A percentile compares a stretch with the other conserved stretches of the same genome.
Conservation (phyloP, 1,140 invertebrate species). For the Acromyrmex charruanus region DNA sequence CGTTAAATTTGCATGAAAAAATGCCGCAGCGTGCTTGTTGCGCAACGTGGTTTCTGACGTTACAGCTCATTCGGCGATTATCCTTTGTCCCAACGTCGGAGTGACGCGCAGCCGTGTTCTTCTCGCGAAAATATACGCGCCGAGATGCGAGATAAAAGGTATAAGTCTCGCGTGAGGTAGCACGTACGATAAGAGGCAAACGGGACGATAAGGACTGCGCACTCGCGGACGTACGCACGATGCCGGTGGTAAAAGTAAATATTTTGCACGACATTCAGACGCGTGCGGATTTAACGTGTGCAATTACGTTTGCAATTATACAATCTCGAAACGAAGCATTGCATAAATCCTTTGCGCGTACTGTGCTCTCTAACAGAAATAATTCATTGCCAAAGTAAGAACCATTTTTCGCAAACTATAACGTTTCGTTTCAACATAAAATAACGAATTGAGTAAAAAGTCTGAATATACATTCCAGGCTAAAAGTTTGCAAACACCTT, state of each 20-base stretch:
- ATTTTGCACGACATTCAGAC: conserved; percentile 54
- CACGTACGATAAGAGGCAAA: conserved; percentile 46
- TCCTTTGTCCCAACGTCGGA: conserved; percentile 46
- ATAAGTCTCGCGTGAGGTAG: conserved; percentile 57
- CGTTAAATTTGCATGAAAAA: conserved; percentile 64
- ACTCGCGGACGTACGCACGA: conserved; percentile 37
- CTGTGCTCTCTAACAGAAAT: not conserved
- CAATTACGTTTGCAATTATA: conserved; percentile 55
- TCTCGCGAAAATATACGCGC: conserved; percentile 52
- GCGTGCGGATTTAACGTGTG: conserved; percentile 48
- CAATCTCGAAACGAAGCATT: conserved; percentile 35
- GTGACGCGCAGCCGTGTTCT: conserved; percentile 4
- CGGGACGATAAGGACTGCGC: conserved; percentile 35
- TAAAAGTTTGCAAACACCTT: too few relatives aligned
- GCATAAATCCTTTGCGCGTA: not conserved
- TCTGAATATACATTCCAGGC: not conserved
- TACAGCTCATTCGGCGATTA: conserved; percentile 63
- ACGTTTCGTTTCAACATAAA: not conserved
- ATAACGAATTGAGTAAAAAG: not conserved
- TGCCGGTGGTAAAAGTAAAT: conserved; percentile 48
- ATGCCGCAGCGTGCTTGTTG: conserved; percentile 27
- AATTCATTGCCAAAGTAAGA: not conserved
- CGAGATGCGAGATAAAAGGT: conserved; percentile 60
- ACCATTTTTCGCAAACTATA: not conserved
- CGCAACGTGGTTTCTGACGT: conserved; percentile 59